Conservation (phyloP, 2,888 invertebrate genomes). For the Aporophyla lueneburgensis region DNA sequence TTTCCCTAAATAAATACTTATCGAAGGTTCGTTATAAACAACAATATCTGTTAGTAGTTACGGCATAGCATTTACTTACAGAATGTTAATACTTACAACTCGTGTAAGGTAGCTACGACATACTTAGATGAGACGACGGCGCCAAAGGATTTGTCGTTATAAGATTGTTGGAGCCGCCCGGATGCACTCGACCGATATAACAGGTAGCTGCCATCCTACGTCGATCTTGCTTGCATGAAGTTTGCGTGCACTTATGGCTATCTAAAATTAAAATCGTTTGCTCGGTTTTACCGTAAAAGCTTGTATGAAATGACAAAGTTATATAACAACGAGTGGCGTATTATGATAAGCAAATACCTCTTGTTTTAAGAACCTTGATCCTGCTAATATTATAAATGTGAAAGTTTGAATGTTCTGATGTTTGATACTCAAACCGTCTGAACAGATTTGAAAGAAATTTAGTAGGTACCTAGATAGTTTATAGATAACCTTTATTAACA, state of each 20-base stretch:
- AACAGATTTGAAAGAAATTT: too few relatives aligned
- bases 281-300: background rate
- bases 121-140: background rate
- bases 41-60: too few relatives aligned
- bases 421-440: too few relatives aligned
- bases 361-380: conserved; percentile 10
- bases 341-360: background rate
- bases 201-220: background rate
- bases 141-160: background rate
- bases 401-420: too few relatives aligned
- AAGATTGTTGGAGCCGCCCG: background rate
- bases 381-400: too few relatives aligned
- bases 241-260: conserved; percentile 7
- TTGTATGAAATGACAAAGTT: conserved; percentile 30
- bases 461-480: too few relatives aligned
- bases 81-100: background rate
- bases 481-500: too few relatives aligned
- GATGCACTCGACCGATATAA: conserved; percentile 1
- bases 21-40: too few relatives aligned
- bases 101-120: background rate
- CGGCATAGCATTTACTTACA: background rate
- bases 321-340: background rate
- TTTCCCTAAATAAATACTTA: too few relatives aligned
- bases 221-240: background rate
- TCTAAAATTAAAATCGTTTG: conserved; percentile 19